These are phyloP conservation scores for Sphinx pinastri DNA, from an alignment of 2,888 invertebrate species.

Conservation along the genomic window DNA sequence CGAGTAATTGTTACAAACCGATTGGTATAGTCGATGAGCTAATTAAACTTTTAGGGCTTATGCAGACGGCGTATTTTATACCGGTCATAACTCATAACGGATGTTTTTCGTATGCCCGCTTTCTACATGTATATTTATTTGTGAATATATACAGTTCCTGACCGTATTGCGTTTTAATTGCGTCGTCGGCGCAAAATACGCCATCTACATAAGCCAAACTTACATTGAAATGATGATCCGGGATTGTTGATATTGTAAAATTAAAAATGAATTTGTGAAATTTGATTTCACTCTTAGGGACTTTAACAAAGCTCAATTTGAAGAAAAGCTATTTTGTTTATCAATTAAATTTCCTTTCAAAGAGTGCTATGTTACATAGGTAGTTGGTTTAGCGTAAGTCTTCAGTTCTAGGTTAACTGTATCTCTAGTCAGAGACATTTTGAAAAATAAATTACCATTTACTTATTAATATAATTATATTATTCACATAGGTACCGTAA, in stretches of 20 bases:
- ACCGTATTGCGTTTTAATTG: too few species aligned
- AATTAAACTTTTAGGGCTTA: neutral
- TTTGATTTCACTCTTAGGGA: slow-evolving; percentile 74
- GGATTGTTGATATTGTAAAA: slow-evolving; percentile 28
- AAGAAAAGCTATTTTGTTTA: slow-evolving; percentile 57
- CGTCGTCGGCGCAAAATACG: too few species aligned
- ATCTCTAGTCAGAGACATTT: slow-evolving; percentile 83
- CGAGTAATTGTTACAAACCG: slow-evolving; percentile 25
- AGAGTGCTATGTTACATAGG: slow-evolving; percentile 78
- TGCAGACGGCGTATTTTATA: too few species aligned
- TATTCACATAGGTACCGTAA: slow-evolving; percentile 71
- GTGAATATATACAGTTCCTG: too few species aligned
- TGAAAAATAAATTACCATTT: slow-evolving; percentile 80
- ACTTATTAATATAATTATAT: slow-evolving; percentile 76
- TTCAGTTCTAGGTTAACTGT: slow-evolving; percentile 75
- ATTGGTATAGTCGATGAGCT: slow-evolving; percentile 11
- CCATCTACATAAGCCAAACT: slow-evolving; percentile 15
- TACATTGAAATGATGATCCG: slow-evolving; percentile 27
- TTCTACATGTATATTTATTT: too few species aligned
- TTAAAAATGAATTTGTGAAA: slow-evolving; percentile 59
- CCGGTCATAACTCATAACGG: too few species aligned
- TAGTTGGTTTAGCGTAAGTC: slow-evolving; percentile 65
- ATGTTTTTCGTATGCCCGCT: too few species aligned
- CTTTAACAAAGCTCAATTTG: slow-evolving; percentile 81
- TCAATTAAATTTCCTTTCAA: slow-evolving; percentile 58